phyloP scores from a whole-genome alignment of 2,888 invertebrate species.

The Heliconius ethilla region DNA sequence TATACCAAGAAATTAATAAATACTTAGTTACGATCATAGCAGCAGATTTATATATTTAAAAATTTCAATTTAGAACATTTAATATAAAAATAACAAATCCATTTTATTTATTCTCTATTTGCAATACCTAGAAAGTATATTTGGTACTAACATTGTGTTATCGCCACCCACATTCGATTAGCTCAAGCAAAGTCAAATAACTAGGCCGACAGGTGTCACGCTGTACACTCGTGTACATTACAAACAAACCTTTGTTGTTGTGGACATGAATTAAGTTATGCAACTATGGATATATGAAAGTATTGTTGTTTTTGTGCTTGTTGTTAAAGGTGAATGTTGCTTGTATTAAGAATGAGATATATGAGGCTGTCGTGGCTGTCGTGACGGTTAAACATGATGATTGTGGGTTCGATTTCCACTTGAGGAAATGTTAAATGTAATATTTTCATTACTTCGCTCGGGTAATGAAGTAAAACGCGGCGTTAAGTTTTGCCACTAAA shows the following conservation, averaged over 20 bases:
- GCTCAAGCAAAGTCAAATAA: constrained; percentile 24
- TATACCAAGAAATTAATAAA: no score
- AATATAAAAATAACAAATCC: no score
- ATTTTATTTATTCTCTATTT: not conserved
- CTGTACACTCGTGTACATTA: not conserved
- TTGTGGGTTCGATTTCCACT: no score
- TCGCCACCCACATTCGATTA: constrained; percentile 24
- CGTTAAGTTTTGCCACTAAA: no score
- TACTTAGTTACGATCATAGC: no score
- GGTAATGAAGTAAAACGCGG: no score
- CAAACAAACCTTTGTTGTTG: constrained; percentile 8
- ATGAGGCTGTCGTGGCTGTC: no score
- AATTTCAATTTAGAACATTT: no score
- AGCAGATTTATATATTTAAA: no score
- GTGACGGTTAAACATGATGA: no score
- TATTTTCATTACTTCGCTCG: no score
- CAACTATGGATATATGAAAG: not conserved
- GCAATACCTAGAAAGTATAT: not conserved
- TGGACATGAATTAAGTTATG: constrained; percentile 17
- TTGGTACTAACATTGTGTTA: constrained; percentile 10
- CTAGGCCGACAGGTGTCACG: constrained; percentile 24
- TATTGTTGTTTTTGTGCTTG: not conserved
- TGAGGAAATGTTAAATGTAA: no score
- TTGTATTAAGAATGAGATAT: not conserved
- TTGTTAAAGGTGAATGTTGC: not conserved